Conservation (phyloP, 1,140 invertebrate genomes). For the Drosophila ananassae region DNA sequence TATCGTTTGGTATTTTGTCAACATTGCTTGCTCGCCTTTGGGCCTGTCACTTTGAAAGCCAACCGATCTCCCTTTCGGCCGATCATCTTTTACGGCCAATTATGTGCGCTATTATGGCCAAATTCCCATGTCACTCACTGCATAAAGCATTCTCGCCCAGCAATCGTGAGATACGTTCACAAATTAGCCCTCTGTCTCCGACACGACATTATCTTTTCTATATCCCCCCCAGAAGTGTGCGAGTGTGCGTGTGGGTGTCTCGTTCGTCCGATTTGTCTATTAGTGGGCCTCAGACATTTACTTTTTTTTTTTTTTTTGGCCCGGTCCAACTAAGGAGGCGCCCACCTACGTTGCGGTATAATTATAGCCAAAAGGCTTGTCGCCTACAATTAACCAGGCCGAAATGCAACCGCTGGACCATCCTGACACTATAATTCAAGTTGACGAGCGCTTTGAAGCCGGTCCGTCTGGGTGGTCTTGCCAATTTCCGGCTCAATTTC, state of each 20-base stretch:
- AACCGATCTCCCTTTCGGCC: conserved; percentile 44
- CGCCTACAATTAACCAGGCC: conserved; percentile 64
- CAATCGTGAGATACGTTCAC: conserved; percentile 77
- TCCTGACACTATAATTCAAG: conserved; percentile 42
- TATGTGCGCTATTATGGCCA: conserved; percentile 77
- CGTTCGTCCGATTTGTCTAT: conserved; percentile 71
- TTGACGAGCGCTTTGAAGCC: conserved; percentile 74
- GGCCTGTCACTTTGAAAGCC: conserved; percentile 61
- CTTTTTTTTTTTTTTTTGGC: not conserved
- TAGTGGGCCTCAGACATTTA: conserved; percentile 25
- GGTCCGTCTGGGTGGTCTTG: conserved; percentile 31
- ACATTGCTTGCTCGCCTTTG: conserved; percentile 53
- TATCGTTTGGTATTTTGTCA: conserved; percentile 65
- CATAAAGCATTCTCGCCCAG: conserved; percentile 54
- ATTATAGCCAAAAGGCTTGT: conserved; percentile 80
- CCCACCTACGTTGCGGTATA: conserved; percentile 77
- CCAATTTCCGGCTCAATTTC: conserved; percentile 47
- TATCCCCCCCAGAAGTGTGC: conserved; percentile 5
- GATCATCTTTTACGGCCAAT: conserved; percentile 67
- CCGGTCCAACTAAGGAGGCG: conserved; percentile 33
- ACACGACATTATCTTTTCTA: conserved; percentile 40
- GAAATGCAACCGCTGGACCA: conserved; percentile 54
- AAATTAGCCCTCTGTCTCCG: conserved; percentile 70
- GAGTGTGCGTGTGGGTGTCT: conserved; percentile 4
- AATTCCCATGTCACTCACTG: conserved; percentile 81